Evolutionary conservation across 2,797 vertebrate species (phyloP).

Genomic region (Hydrocynus forskahlii): DNA sequence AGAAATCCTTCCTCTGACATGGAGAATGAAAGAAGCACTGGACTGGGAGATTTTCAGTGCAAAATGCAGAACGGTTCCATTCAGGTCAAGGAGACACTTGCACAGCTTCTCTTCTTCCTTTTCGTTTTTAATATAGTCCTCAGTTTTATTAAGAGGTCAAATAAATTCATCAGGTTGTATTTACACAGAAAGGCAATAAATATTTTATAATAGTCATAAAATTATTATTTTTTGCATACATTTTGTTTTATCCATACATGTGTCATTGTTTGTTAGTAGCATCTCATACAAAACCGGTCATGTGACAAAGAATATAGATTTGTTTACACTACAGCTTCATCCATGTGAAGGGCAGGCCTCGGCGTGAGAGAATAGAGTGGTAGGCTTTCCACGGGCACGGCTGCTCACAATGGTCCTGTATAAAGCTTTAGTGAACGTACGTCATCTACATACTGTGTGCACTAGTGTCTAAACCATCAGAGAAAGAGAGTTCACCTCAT

Average conservation of each 20-base stretch:
- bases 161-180: conserved; percentile 86
- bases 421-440: conserved; percentile 35
- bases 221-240: conserved; percentile 82
- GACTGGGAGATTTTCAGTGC: neutral
- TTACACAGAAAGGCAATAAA: conserved; percentile 88
- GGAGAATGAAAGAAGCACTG: neutral
- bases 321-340: conserved; percentile 58
- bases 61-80: neutral
- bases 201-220: conserved; percentile 90
- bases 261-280: conserved; percentile 84
- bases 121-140: conserved; percentile 83
- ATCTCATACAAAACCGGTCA: conserved; percentile 74
- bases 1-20: neutral
- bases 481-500: conserved; percentile 31
- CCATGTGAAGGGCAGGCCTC: conserved; percentile 49
- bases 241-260: conserved; percentile 82
- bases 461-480: conserved; percentile 36
- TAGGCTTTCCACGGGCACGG: conserved; percentile 6
- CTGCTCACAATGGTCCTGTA: conserved; percentile 23
- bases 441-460: conserved; percentile 29
- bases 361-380: conserved; percentile 40
- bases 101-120: conserved; percentile 19
- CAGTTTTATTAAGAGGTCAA: conserved; percentile 83
- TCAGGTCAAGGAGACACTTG: neutral
- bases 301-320: conserved; percentile 65